Evolutionary conservation across 2,113 vertebrate species (phyloP).

Genomic region (Hemiscyllium ocellatum): DNA sequence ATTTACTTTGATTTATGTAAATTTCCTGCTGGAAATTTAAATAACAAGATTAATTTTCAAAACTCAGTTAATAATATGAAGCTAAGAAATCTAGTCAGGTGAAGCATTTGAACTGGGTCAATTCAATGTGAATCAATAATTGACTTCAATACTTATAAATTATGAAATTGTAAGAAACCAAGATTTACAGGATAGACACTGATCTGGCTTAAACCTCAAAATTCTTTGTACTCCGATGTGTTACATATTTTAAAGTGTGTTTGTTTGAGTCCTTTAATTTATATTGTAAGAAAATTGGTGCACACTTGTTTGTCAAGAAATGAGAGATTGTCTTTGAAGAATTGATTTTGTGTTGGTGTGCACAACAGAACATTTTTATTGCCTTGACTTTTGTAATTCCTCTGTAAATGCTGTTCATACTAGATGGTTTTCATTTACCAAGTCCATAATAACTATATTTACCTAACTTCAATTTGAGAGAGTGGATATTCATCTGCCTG

Average conservation of each 20-base stretch:
- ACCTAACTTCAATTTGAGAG: not conserved
- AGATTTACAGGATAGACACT: not conserved
- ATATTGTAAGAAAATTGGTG: not conserved
- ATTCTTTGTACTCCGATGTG: not conserved
- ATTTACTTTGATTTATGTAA: slow-evolving; percentile 16
- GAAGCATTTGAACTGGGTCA: not conserved
- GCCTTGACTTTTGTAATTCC: not conserved
- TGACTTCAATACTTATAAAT: not conserved
- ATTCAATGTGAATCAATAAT: not conserved
- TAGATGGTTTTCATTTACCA: not conserved
- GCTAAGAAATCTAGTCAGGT: not conserved
- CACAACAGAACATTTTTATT: not conserved
- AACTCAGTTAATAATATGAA: not conserved
- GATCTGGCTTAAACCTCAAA: not conserved
- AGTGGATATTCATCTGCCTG: not conserved
- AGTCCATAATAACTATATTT: not conserved
- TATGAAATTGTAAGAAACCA: not conserved
- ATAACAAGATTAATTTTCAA: not conserved
- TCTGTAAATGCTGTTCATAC: not conserved
- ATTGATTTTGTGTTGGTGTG: not conserved
- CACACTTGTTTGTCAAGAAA: not conserved
- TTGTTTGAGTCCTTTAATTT: not conserved
- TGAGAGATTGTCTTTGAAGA: not conserved
- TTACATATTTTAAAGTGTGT: not conserved
- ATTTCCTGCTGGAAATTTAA: not conserved